phyloP scores from a whole-genome alignment of 1,140 invertebrate genomes.

The Aphelenchoides besseyi region DNA sequence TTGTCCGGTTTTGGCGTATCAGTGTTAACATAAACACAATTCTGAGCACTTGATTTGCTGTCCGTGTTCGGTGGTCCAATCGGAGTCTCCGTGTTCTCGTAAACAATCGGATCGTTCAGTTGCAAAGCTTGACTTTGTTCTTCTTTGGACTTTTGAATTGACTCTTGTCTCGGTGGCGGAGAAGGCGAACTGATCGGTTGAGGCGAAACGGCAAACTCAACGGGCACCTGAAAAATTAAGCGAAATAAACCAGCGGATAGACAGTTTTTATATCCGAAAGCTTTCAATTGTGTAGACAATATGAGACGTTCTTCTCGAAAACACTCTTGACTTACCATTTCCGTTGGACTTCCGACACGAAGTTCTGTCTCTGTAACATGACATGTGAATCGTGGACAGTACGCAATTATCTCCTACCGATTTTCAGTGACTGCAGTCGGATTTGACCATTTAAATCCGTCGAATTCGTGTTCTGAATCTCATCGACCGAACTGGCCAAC shows the following conservation, averaged over 20 bases:
- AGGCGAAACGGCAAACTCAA: not conserved
- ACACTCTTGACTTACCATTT: not conserved
- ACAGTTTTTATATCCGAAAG: no score
- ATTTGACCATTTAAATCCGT: not conserved
- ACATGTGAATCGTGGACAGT: not conserved
- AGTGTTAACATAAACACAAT: constrained; percentile 42
- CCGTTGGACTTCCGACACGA: not conserved
- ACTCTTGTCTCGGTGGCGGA: constrained; percentile 7
- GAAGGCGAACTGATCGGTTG: constrained; percentile 1
- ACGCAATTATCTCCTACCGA: not conserved
- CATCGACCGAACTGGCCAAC: not conserved
- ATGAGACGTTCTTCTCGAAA: no score
- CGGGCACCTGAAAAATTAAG: not conserved
- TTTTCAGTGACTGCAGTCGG: not conserved
- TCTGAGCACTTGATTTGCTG: constrained; percentile 21
- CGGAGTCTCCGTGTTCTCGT: constrained; percentile 28
- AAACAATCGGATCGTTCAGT: not conserved
- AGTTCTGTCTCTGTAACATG: not conserved
- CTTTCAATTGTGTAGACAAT: no score
- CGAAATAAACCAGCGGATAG: not conserved
- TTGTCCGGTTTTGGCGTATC: constrained; percentile 32
- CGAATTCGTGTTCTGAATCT: not conserved
- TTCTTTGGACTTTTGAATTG: constrained; percentile 18
- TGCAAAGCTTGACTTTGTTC: constrained; percentile 19
- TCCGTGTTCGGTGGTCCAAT: constrained; percentile 13